Conservation (phyloP, 2,888 invertebrate genomes). For the Himalopsyche japonica region DNA sequence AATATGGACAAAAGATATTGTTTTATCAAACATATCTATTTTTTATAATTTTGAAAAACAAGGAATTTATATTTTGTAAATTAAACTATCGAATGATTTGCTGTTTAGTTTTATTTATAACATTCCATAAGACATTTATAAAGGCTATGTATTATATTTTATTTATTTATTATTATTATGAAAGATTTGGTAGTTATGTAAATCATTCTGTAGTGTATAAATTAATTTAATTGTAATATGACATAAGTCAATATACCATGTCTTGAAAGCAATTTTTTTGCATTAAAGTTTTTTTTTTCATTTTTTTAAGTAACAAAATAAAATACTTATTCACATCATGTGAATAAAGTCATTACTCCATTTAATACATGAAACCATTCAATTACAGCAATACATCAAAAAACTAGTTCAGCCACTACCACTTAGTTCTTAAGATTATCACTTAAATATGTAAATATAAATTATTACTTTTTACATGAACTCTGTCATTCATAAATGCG, state of each 20-base stretch:
- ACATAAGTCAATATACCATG: too few species aligned
- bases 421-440: not conserved
- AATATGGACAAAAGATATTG: too few species aligned
- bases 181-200: not conserved
- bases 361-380: not conserved
- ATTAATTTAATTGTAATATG: too few species aligned
- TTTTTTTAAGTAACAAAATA: too few species aligned
- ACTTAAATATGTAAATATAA: not conserved
- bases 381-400: not conserved
- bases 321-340: not conserved
- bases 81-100: too few species aligned
- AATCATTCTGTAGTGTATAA: not conserved
- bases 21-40: too few species aligned
- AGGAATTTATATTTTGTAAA: too few species aligned
- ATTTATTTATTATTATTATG: not conserved
- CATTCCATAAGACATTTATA: too few species aligned
- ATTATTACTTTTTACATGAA: not conserved
- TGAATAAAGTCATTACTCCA: not conserved
- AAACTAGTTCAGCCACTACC: not conserved
- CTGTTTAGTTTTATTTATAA: too few species aligned
- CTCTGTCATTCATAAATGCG: not conserved
- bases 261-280: too few species aligned
- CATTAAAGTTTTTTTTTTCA: too few species aligned
- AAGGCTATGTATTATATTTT: not conserved
- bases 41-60: too few species aligned